A percentile compares a stretch with the other conserved stretches of the same genome.
phyloP scores from a whole-genome alignment of 23 tunicate species.

The Trididemnum clinides region DNA sequence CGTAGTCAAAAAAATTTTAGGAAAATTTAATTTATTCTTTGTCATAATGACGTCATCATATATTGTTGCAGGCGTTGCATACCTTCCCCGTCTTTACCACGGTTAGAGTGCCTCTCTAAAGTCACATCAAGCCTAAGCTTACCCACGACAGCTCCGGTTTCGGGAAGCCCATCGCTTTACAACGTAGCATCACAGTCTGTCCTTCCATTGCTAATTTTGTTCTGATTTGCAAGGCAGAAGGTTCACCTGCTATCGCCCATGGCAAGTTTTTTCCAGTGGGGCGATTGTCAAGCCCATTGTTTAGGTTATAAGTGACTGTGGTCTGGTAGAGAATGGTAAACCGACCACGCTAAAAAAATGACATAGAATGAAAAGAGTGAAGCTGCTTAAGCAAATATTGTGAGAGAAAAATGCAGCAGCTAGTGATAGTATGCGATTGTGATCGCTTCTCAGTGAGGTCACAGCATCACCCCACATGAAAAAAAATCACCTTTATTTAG shows the following conservation, averaged over 20 bases:
- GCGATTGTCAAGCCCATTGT: not conserved
- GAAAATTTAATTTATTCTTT: too few relatives aligned
- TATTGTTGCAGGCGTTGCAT: too few relatives aligned
- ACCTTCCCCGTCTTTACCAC: too few relatives aligned
- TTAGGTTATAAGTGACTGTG: not conserved
- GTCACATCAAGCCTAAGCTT: not conserved
- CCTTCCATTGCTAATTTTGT: slow-evolving; percentile 18
- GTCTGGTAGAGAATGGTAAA: slow-evolving; percentile 29
- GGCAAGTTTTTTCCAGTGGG: slow-evolving; percentile 12
- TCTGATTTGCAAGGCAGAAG: not conserved
- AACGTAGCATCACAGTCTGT: not conserved
- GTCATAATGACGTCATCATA: too few relatives aligned
- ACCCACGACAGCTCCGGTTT: slow-evolving; percentile 63
- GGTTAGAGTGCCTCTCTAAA: too few relatives aligned
- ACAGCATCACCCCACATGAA: too few relatives aligned
- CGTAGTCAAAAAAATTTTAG: too few relatives aligned
- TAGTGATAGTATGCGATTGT: too few relatives aligned
- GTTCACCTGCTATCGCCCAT: slow-evolving; percentile 42
- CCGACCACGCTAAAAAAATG: slow-evolving; percentile 30
- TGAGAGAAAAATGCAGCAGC: too few relatives aligned
- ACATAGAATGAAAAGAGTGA: not conserved
- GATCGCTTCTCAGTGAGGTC: too few relatives aligned
- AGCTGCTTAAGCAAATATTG: not conserved
- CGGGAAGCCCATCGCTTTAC: slow-evolving; percentile 52
- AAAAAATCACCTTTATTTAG: not conserved